These are phyloP conservation scores for Oophaga sylvatica DNA, from an alignment of 2,797 vertebrate genomes.

Conservation along the genomic window DNA sequence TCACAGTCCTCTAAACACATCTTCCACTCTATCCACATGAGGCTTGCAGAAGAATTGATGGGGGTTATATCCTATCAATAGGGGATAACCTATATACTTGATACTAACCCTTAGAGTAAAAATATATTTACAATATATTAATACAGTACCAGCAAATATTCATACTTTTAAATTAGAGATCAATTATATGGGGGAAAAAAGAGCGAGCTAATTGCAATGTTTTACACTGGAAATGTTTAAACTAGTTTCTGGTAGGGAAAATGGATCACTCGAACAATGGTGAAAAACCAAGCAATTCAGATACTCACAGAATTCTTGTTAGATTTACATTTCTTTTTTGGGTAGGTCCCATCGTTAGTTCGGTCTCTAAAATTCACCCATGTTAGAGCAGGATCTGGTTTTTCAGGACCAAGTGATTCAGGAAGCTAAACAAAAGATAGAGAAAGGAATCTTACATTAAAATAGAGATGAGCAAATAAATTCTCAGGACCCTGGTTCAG, in stretches of 20 bases:
- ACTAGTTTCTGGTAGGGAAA: not conserved
- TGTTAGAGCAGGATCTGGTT: constrained; percentile 87
- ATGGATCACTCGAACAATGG: not conserved
- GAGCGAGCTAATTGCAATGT: not conserved
- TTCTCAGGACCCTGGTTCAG: too few species aligned
- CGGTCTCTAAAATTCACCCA: constrained; percentile 95
- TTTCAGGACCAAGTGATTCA: constrained; percentile 74
- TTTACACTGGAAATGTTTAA: not conserved
- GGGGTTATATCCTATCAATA: too few species aligned
- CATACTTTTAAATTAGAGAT: not conserved
- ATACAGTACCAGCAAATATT: not conserved
- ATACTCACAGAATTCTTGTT: constrained; percentile 37
- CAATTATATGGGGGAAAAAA: not conserved
- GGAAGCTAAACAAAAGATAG: constrained; percentile 70
- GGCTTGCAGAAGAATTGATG: too few species aligned
- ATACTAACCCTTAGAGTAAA: too few species aligned
- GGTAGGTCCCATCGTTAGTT: constrained; percentile 77
- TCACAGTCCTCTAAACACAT: too few species aligned
- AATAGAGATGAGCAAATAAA: not conserved
- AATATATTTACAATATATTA: not conserved
- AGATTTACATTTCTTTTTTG: constrained; percentile 81
- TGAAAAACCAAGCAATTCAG: not conserved
- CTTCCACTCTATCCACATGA: too few species aligned
- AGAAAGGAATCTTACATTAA: not conserved
- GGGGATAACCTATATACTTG: too few species aligned